Percentiles rank a stretch among this genome's conserved stretches.
These are phyloP conservation scores for Zygogramma bicolorata DNA, from an alignment of 2,888 invertebrate species.

Conservation along the genomic window DNA sequence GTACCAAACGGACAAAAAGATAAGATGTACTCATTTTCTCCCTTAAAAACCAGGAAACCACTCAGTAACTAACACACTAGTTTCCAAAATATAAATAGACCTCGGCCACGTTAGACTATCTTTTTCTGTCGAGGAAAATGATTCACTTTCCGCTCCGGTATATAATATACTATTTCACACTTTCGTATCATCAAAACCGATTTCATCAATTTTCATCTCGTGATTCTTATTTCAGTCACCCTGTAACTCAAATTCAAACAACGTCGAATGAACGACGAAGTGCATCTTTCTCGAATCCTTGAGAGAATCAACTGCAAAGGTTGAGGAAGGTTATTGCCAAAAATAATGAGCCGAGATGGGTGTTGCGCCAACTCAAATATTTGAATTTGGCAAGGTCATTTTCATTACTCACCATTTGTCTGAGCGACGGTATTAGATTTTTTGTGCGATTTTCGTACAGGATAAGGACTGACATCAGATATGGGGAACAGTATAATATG, in stretches of 20 bases:
- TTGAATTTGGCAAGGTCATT: constrained; percentile 37
- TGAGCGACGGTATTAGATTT: constrained; percentile 20
- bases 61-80: too few species aligned
- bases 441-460: constrained; percentile 7
- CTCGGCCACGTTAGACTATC: too few species aligned
- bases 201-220: too few species aligned
- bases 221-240: not conserved
- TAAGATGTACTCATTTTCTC: too few species aligned
- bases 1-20: too few species aligned
- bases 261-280: not conserved
- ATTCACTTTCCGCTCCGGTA: too few species aligned
- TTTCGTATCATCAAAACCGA: too few species aligned
- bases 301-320: constrained; percentile 20
- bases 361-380: constrained; percentile 38
- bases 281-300: not conserved
- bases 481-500: too few species aligned
- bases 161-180: too few species aligned
- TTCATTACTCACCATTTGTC: constrained; percentile 25
- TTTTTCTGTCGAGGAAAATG: too few species aligned
- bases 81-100: too few species aligned
- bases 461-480: not conserved
- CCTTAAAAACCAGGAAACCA: too few species aligned
- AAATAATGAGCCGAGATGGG: constrained; percentile 28
- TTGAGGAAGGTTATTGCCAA: constrained; percentile 30
- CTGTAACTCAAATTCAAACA: not conserved